phyloP scores from a whole-genome alignment of 2,888 invertebrate species.

The Nomada ruficornis region DNA sequence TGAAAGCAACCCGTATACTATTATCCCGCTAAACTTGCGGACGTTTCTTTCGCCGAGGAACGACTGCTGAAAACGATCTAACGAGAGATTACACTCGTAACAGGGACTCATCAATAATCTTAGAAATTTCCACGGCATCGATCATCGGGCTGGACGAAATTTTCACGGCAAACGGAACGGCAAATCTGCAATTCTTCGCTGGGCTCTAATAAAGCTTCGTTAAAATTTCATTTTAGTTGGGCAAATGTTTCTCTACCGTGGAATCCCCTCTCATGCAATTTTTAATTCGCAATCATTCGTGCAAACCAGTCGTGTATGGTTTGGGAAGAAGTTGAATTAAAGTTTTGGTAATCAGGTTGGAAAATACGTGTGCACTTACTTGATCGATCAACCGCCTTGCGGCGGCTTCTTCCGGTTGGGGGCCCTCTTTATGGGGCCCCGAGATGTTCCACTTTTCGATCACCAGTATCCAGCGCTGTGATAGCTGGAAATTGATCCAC shows the following conservation, averaged over 20 bases:
- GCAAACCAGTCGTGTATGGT: neutral
- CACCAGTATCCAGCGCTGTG: conserved; percentile 81
- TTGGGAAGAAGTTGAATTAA: too few species aligned
- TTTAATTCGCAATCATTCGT: conserved; percentile 48
- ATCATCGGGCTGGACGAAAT: conserved; percentile 10
- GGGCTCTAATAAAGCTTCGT: conserved; percentile 33
- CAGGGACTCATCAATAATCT: conserved; percentile 13
- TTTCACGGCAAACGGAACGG: conserved; percentile 34
- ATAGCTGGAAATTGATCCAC: conserved; percentile 78
- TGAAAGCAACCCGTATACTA: neutral
- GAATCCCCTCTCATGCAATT: conserved; percentile 21
- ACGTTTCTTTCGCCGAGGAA: neutral
- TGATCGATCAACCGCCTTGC: conserved; percentile 76
- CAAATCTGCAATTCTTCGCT: conserved; percentile 13
- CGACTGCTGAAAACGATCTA: conserved; percentile 11
- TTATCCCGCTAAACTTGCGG: conserved; percentile 27
- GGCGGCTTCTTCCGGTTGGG: conserved; percentile 78
- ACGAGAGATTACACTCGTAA: conserved; percentile 5
- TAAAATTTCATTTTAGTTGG: conserved; percentile 48
- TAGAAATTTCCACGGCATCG: conserved; percentile 11
- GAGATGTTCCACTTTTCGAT: conserved; percentile 69
- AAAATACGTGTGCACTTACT: conserved; percentile 65
- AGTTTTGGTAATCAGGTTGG: neutral
- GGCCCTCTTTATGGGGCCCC: conserved; percentile 82
- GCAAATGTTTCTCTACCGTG: conserved; percentile 38